Evolutionary conservation across 2,113 vertebrate genomes (phyloP), one percentile per base, ranked within the genome.

Genomic region (Chaetorhynchus papuensis): DNA sequence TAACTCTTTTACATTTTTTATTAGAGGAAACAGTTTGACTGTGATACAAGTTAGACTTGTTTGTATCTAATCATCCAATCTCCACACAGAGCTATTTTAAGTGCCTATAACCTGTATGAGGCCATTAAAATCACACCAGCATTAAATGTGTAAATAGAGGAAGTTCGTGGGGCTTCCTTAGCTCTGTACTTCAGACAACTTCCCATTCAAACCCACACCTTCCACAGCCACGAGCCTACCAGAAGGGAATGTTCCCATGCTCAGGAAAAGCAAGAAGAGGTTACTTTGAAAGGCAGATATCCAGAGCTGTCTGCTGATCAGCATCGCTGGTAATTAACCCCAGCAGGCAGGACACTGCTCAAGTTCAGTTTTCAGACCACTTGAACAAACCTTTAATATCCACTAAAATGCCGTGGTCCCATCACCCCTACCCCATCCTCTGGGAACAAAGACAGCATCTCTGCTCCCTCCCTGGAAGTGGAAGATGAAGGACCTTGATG

Each of bases 211-310:
- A 83, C 2, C 30, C 3, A 0, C 11, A 24, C 1, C 52, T 63
- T 31, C 30, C 77, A 71, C 42, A 56, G 60, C 54, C 66, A 81
- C 0, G 0, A 41, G 23, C 41, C 2, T 3, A 15, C 4, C 27
- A 66, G 39, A 8, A 33, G 47, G 42, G 15, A 33, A 65, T 3
- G 4, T 42, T 87, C 59, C 75, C 20, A 15, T 10, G 68, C 9
- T 21, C 42, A 59, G 80, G 64, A 50, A 22, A n/a, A 6, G 2
- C 9, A 15, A 79, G 70, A 2, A 71, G 33, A 50, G 53, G 15
- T 1, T 1, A 1, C 45, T 42, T 4, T 5, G 35, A 30, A 31
- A 45, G 56, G 82, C 64, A 89, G 56, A n/a, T 5, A 8, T 13
- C 21, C 30, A 14, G 33, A 27, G 13, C 41, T 5, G 27, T 12